These are phyloP conservation scores for Endomychus coccineus DNA, from an alignment of 2,888 invertebrate genomes.

Conservation along the genomic window DNA sequence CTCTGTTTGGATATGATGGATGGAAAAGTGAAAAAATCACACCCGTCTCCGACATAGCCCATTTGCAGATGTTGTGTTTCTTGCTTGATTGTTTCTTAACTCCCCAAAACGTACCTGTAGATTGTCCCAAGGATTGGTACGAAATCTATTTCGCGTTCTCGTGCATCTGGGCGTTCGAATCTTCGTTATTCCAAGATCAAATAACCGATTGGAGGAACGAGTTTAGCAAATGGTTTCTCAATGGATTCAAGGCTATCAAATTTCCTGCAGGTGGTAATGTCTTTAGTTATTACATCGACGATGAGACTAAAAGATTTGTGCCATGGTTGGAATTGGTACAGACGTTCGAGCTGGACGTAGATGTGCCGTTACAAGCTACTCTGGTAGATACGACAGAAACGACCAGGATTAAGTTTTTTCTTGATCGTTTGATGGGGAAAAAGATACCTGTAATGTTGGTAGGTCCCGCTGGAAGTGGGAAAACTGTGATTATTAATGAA, in stretches of 20 bases:
- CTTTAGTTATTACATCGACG: conserved; percentile 85
- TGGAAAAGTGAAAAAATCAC: conserved; percentile 78
- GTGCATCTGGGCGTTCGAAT: conserved; percentile 90
- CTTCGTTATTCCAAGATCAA: conserved; percentile 85
- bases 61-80: conserved; percentile 80
- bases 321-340: conserved; percentile 82
- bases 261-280: conserved; percentile 78
- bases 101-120: conserved; percentile 70
- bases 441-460: conserved; percentile 76
- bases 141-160: conserved; percentile 90
- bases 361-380: conserved; percentile 68
- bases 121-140: conserved; percentile 90
- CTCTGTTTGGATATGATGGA: conserved; percentile 67
- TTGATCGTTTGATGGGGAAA: conserved; percentile 5
- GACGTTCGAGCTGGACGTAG: conserved; percentile 74
- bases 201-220: conserved; percentile 86
- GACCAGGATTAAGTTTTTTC: conserved; percentile 48
- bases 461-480: conserved; percentile 84
- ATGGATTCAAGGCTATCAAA: conserved; percentile 85
- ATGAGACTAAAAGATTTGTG: conserved; percentile 73
- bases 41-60: conserved; percentile 83
- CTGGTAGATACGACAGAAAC: conserved; percentile 87
- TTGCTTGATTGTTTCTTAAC: conserved; percentile 79
- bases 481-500: conserved; percentile 81
- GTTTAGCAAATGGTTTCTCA: conserved; percentile 91